Evolutionary conservation across 2,888 invertebrate genomes (phyloP).

Genomic region (Phasia obesa): DNA sequence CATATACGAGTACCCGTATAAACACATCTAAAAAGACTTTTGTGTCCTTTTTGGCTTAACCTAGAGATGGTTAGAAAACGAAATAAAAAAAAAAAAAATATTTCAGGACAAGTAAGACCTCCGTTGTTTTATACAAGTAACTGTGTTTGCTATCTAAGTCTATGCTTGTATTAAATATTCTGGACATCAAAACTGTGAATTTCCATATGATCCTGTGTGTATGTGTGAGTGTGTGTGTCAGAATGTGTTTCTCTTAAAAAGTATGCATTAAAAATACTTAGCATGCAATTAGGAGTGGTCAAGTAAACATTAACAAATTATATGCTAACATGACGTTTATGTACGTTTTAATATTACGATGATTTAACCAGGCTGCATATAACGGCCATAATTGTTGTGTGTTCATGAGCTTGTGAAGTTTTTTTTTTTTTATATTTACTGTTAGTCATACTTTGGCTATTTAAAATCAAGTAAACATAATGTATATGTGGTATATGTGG

Average conservation of each 20-base stretch:
- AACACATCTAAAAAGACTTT: neutral
- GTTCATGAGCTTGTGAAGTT: constrained; percentile 7
- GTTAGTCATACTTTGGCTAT: constrained; percentile 10
- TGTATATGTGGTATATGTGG: neutral
- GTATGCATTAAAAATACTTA: constrained; percentile 75
- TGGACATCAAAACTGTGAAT: constrained; percentile 64
- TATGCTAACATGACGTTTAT: constrained; percentile 76
- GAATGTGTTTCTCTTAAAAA: neutral
- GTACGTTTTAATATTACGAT: constrained; percentile 56
- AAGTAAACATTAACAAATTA: constrained; percentile 79
- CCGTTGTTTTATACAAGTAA: neutral
- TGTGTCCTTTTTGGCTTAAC: neutral
- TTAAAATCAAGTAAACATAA: constrained; percentile 49
- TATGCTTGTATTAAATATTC: constrained; percentile 71
- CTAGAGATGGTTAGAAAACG: constrained; percentile 22
- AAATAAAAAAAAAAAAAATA: constrained; percentile 1
- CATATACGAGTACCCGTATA: neutral
- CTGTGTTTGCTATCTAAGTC: constrained; percentile 24
- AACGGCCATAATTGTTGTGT: constrained; percentile 54
- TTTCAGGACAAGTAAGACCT: constrained; percentile 6
- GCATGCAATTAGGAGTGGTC: constrained; percentile 78
- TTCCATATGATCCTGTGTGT: neutral
- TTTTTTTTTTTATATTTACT: neutral
- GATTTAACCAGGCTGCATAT: constrained; percentile 57
- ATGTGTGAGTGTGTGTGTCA: neutral